Evolutionary conservation across 2,113 vertebrate genomes (phyloP).

Genomic region (Sprattus sprattus): DNA sequence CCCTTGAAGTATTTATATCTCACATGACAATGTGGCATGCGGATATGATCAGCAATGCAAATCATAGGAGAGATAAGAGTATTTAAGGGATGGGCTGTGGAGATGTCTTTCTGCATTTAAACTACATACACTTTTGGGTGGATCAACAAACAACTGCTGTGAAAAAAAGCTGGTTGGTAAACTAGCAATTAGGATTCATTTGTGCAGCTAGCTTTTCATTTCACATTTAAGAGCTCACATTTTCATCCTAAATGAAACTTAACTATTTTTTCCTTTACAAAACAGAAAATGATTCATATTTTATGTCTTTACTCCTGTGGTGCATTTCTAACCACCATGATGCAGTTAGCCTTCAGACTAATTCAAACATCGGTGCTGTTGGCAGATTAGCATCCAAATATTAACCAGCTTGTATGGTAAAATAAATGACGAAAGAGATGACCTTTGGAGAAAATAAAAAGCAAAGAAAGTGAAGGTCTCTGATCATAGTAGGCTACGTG

Average conservation of each 20-base stretch:
- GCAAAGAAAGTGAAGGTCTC: not conserved
- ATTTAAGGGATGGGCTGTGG: not conserved
- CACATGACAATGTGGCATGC: conserved; percentile 13
- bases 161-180: not conserved
- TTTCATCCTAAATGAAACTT: not conserved
- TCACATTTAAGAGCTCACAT: not conserved
- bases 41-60: conserved; percentile 17
- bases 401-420: not conserved
- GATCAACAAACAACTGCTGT: not conserved
- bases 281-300: not conserved
- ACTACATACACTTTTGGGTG: not conserved
- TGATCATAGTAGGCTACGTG: not conserved
- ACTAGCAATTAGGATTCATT: conserved; percentile 1
- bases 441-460: not conserved
- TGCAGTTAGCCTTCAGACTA: not conserved
- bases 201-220: not conserved
- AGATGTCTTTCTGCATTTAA: not conserved
- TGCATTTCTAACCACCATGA: no score
- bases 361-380: not conserved
- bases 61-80: not conserved
- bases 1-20: conserved; percentile 4
- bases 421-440: not conserved
- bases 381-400: not conserved
- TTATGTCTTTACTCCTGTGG: not conserved
- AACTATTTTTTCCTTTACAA: not conserved